A percentile compares a stretch with the other conserved stretches of the same genome.
phyloP scores from a whole-genome alignment of 2,113 vertebrate genomes.

The Cochlearius cochlearius region DNA sequence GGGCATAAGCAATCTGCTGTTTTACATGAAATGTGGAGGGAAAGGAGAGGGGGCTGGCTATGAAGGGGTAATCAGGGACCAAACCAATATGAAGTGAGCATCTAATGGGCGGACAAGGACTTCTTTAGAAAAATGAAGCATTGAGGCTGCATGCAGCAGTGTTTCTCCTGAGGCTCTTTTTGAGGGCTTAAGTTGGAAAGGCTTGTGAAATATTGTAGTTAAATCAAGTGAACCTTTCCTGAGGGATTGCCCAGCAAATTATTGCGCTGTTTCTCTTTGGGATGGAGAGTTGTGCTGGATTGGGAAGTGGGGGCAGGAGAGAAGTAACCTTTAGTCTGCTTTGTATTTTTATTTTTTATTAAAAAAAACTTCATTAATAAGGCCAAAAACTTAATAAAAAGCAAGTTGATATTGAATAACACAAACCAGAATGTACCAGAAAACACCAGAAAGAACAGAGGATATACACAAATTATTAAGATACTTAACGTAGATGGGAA shows the following conservation, averaged over 20 bases:
- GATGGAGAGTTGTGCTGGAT: neutral
- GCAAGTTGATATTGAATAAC: neutral
- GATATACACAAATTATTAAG: neutral
- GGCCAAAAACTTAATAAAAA: neutral
- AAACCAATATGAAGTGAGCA: neutral
- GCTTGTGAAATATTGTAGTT: neutral
- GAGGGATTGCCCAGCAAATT: neutral
- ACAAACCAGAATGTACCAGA: neutral
- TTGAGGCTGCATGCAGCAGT: neutral
- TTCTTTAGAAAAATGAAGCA: neutral
- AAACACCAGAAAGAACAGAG: neutral
- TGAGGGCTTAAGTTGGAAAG: neutral
- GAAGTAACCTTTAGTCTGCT: neutral
- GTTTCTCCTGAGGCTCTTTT: neutral
- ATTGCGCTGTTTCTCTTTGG: neutral
- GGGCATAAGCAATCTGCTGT: fast-evolving
- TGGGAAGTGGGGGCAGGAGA: neutral
- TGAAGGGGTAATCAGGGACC: fast-evolving
- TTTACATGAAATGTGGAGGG: neutral
- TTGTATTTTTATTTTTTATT: neutral
- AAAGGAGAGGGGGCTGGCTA: neutral
- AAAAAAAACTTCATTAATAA: neutral
- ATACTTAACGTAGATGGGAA: neutral
- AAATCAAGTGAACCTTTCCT: neutral
- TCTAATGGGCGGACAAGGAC: neutral